Evolutionary conservation across 2,888 invertebrate species (phyloP).

Genomic region (Aelia acuminata): DNA sequence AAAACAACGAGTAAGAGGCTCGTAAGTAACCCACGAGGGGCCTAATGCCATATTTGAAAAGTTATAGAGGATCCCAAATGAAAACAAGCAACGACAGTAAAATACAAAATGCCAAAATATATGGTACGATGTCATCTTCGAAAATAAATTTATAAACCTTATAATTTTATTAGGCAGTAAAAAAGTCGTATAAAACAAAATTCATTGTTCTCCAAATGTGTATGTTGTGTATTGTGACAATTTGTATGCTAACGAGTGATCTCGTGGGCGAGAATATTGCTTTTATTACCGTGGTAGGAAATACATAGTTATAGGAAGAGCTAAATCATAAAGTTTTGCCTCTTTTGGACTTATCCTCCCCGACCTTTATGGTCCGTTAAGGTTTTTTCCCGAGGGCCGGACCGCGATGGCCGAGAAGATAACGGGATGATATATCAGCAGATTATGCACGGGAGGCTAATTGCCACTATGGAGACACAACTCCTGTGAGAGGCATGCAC

Average conservation of each 20-base stretch:
- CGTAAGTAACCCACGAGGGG: not conserved
- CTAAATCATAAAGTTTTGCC: constrained; percentile 53
- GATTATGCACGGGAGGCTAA: constrained; percentile 38
- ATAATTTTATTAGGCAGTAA: constrained; percentile 57
- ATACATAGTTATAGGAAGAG: constrained; percentile 55
- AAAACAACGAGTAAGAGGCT: not conserved
- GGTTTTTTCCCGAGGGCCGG: not conserved
- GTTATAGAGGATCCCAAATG: not conserved
- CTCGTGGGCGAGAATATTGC: constrained; percentile 22
- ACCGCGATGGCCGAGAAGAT: not conserved
- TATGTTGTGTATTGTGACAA: constrained; percentile 58
- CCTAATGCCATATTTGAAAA: not conserved
- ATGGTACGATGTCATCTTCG: constrained; percentile 52
- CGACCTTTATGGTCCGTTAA: constrained; percentile 17
- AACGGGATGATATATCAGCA: constrained; percentile 13
- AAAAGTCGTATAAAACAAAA: constrained; percentile 51
- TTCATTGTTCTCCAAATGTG: constrained; percentile 59
- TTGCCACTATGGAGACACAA: constrained; percentile 48
- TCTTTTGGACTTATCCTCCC: constrained; percentile 41
- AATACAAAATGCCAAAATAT: constrained; percentile 43
- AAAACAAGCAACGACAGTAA: not conserved
- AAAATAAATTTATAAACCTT: constrained; percentile 58
- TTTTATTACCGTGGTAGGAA: constrained; percentile 44
- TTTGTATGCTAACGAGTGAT: constrained; percentile 53
- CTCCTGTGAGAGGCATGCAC: not conserved